These are phyloP conservation scores for Strigamia maritima DNA, from an alignment of 2,888 invertebrate genomes.

Conservation along the genomic window DNA sequence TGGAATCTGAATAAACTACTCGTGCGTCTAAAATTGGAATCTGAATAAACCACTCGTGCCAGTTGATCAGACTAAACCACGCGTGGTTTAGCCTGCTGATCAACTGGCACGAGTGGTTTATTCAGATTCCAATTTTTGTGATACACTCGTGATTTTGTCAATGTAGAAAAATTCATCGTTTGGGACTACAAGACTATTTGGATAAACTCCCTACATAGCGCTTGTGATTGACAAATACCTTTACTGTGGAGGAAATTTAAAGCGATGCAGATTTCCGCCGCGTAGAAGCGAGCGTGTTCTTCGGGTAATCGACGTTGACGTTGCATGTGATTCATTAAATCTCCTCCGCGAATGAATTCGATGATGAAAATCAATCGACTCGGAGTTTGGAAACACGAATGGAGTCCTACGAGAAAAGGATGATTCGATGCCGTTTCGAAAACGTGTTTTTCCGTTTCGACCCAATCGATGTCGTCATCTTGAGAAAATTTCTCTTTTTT, in stretches of 20 bases:
- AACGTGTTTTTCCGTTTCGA: slow-evolving; percentile 99
- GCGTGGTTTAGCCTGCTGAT: too few relatives aligned
- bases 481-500: slow-evolving; percentile 98
- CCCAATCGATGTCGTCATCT: slow-evolving; percentile 86
- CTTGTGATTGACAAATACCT: too few relatives aligned
- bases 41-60: too few relatives aligned
- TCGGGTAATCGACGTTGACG: slow-evolving; percentile 92
- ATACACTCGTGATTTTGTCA: too few relatives aligned
- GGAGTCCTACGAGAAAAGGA: slow-evolving; percentile 97
- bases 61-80: too few relatives aligned
- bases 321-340: slow-evolving; percentile 99
- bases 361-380: slow-evolving; percentile 95
- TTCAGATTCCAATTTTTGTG: too few relatives aligned
- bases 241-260: slow-evolving; percentile 96
- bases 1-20: too few relatives aligned
- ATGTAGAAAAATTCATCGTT: too few relatives aligned
- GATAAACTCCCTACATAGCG: too few relatives aligned
- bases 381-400: slow-evolving; percentile 98
- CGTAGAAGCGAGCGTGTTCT: slow-evolving; percentile 85
- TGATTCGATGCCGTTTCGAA: slow-evolving; percentile 99
- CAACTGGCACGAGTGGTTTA: too few relatives aligned
- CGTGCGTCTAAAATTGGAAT: too few relatives aligned
- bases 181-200: too few relatives aligned
- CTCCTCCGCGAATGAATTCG: slow-evolving; percentile 94
- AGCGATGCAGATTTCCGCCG: slow-evolving; percentile 98